A percentile compares a stretch with the other conserved stretches of the same genome.
Evolutionary conservation across 2,113 vertebrate species (phyloP).

Genomic region (Chroicocephalus ridibundus): DNA sequence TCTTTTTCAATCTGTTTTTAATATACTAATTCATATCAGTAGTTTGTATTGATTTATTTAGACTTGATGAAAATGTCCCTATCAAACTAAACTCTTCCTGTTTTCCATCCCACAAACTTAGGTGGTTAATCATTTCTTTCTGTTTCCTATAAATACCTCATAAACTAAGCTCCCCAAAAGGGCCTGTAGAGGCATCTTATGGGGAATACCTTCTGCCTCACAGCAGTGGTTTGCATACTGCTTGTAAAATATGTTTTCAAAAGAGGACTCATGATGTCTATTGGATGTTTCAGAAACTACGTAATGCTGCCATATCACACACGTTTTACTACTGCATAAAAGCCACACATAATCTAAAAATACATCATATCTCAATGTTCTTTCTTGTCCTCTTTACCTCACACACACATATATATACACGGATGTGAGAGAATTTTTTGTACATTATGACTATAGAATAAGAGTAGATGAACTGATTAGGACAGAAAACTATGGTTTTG

Average conservation of each 20-base stretch:
- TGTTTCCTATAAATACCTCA: background rate
- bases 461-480: background rate
- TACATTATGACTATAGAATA: background rate
- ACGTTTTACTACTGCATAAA: background rate
- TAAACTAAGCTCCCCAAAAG: background rate
- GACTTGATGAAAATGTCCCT: background rate
- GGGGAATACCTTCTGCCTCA: background rate
- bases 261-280: background rate
- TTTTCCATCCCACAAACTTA: background rate
- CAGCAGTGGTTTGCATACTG: background rate
- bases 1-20: background rate
- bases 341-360: background rate
- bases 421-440: background rate
- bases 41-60: background rate
- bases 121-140: background rate
- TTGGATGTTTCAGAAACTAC: background rate
- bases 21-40: background rate
- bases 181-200: background rate
- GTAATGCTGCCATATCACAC: background rate
- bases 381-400: background rate
- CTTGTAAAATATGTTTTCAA: background rate
- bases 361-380: background rate
- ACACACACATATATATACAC: background rate
- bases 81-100: background rate
- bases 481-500: background rate